Evolutionary conservation across 2,797 vertebrate genomes (phyloP).

Genomic region (Ataeniobius toweri): DNA sequence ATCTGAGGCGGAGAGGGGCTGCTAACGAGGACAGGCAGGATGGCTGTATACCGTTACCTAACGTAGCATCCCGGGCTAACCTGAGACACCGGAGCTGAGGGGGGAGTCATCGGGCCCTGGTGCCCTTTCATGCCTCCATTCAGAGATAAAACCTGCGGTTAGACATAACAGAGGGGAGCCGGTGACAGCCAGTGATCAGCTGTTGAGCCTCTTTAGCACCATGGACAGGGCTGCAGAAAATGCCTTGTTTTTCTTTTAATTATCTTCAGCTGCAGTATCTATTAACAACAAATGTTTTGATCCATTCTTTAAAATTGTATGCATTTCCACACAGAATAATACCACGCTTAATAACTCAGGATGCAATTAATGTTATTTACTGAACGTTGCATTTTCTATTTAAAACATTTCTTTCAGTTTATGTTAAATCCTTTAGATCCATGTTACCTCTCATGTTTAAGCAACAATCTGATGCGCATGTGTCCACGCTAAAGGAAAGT

Average conservation of each 20-base stretch:
- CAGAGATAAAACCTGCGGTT: not conserved
- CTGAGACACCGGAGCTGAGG: slow-evolving; percentile 40
- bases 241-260: not conserved
- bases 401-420: not conserved
- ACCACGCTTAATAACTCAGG: not conserved
- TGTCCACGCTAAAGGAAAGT: too few species aligned
- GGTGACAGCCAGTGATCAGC: not conserved
- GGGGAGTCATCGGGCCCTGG: slow-evolving; percentile 17
- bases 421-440: not conserved
- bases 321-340: not conserved
- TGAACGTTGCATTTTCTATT: not conserved
- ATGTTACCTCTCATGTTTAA: too few species aligned
- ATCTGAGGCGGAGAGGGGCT: not conserved
- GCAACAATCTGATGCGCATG: too few species aligned
- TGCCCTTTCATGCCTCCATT: slow-evolving; percentile 9
- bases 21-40: slow-evolving; percentile 3
- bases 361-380: not conserved
- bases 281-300: not conserved
- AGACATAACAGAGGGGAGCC: not conserved
- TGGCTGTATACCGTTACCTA: slow-evolving; percentile 23
- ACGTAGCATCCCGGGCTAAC: slow-evolving; percentile 56
- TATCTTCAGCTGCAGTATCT: not conserved
- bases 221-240: slow-evolving; percentile 67
- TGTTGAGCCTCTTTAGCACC: slow-evolving; percentile 67
- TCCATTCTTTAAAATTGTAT: not conserved